Base-by-base conservation (phyloP, 2,888 invertebrate genomes). In the Morinoia aosen region DNA sequence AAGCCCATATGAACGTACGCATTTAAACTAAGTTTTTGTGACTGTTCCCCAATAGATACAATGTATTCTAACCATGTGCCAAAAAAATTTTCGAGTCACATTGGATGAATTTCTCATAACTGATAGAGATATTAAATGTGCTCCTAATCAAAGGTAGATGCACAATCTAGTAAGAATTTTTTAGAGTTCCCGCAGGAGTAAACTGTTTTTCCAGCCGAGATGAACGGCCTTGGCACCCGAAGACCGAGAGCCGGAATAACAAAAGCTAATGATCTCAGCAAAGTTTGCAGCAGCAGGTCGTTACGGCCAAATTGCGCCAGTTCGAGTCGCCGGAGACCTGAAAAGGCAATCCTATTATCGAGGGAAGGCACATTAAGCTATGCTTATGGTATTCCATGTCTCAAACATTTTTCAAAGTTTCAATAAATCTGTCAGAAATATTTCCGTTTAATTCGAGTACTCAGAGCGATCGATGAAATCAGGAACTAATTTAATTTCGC, bases 291-390 rank as follows among this genome's bases (percentile, higher is more conserved):
- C 76, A 25, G 76, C 76, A 25, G 76, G 76, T 76, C 33, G 76
- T 76, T 76, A 76, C 19, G 8, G 76, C 76, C 33, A 76, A 76
- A 76, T 76, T 76, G 33, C 76, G 33, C 76, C 10, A 33, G 25
- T 76, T 12, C 61, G 16, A 61, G 19, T 19, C 61, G 61, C 61
- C 76, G 0, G 25, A 33, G 25, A 76, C 25, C 76, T 76, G 76
- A 76, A 76, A 76, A 76, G 76, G 76, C 76, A 76, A 76, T 76
- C 76, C 76, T 76, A 76, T 33, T 76, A 76, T 76, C 76, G 76
- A 76, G 76, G 33, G 76, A 76, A 76, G 25, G 76, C 76, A 19
- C 76, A 76, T 76, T 76, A 76, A 76, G 76, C 76, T 33, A 33
- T 76, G 76, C 76, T 76, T 76, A 76, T 33, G 2, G 25, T 76